Conservation (phyloP, 2,797 vertebrate genomes). For the Lates japonicus region DNA sequence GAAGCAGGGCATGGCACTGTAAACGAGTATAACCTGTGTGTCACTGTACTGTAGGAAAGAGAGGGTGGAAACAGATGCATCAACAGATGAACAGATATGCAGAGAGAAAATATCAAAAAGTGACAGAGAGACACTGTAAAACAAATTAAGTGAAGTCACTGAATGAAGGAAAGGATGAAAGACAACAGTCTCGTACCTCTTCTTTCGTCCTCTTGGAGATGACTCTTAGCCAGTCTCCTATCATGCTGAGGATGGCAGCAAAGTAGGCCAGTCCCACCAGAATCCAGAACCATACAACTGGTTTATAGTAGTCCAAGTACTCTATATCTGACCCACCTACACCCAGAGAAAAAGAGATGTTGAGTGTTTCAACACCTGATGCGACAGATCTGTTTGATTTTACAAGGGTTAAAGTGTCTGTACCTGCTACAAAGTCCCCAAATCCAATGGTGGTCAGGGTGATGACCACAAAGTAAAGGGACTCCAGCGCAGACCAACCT, state of each 20-base stretch:
- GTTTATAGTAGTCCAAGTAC: conserved; percentile 96
- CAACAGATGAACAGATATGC: background rate
- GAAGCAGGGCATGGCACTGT: conserved; percentile 27
- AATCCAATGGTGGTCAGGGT: conserved; percentile 98
- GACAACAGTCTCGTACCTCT: conserved; percentile 86
- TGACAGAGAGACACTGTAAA: background rate
- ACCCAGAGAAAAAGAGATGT: conserved; percentile 16
- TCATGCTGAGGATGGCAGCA: conserved; percentile 98
- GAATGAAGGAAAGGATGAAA: conserved; percentile 13
- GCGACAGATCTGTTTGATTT: background rate
- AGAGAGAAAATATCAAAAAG: background rate
- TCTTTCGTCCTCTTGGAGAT: conserved; percentile 97
- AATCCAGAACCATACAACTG: conserved; percentile 98
- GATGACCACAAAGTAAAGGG: conserved; percentile 98
- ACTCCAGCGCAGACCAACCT: conserved; percentile 94
- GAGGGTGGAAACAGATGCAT: background rate
- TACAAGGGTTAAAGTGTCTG: background rate
- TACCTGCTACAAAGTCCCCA: conserved; percentile 98
- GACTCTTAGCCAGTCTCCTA: conserved; percentile 96
- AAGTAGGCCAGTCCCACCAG: conserved; percentile 97
- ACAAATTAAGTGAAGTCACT: background rate
- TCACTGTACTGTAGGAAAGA: conserved; percentile 4
- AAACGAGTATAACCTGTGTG: conserved; percentile 8
- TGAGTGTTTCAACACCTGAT: background rate
- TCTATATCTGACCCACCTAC: conserved; percentile 95